Evolutionary conservation across 2,888 invertebrate genomes (phyloP).

Genomic region (Tenthredo mesomela): DNA sequence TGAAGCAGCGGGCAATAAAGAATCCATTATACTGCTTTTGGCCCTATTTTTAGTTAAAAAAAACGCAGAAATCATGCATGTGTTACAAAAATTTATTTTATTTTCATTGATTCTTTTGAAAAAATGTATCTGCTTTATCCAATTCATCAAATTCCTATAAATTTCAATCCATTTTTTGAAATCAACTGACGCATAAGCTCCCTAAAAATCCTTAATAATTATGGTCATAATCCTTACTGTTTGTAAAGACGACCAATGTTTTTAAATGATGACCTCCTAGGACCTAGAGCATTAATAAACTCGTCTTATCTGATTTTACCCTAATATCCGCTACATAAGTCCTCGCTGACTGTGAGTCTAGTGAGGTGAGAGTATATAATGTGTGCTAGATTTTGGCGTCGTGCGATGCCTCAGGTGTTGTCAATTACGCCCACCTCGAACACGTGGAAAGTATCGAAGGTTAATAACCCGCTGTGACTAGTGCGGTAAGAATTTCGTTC

Average conservation of each 20-base stretch:
- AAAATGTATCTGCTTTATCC: too few relatives aligned
- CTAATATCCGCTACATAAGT: neutral
- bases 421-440: neutral
- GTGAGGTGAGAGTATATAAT: neutral
- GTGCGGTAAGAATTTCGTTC: neutral
- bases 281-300: neutral
- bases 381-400: neutral
- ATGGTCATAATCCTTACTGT: too few relatives aligned
- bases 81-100: too few relatives aligned
- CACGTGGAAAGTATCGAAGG: neutral
- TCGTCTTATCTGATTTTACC: neutral
- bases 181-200: too few relatives aligned
- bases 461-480: neutral
- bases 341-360: neutral
- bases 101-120: too few relatives aligned
- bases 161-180: too few relatives aligned
- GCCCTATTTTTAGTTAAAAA: too few relatives aligned
- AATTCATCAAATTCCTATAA: too few relatives aligned
- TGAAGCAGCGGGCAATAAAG: too few relatives aligned
- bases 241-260: neutral
- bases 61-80: too few relatives aligned
- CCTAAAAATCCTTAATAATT: too few relatives aligned
- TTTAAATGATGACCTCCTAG: neutral
- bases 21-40: too few relatives aligned
- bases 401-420: constrained; percentile 2